Base-by-base conservation (phyloP, 1,140 invertebrate species). In the Brachionus calyciflorus region DNA sequence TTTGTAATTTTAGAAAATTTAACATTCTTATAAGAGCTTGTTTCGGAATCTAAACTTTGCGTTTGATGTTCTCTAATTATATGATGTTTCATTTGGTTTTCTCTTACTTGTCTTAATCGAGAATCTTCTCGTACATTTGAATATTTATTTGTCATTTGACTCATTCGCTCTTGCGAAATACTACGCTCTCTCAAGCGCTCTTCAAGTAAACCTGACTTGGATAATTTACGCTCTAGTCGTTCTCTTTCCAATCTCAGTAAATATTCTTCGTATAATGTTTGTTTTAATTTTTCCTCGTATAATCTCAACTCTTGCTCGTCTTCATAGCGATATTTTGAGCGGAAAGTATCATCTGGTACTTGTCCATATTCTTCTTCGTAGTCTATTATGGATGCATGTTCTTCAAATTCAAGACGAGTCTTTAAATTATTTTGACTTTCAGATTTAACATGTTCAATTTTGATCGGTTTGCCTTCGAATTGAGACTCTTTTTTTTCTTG, bases 231-330 rank as follows among this genome's bases (percentile, higher is more conserved):
- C n/a, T 73, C 69, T 0, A 73, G 26, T 19, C 69, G 4, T 24
- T 73, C 46, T 73, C 69, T 17, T 33, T 73, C 69, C 14, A 73
- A 33, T 51, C 69, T 49, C 4, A 73, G 28, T 49, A 73, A 41
- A 30, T 73, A 73, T 46, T 73, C 69, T 73, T 73, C 69, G 17
- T 73, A 73, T 2, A 73, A 41, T 33, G 69, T 73, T 51, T 73
- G 46, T 17, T 73, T 73, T 4, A 73, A 28, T 40, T 55, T 49
- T 55, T 73, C 69, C 28, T 73, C 69, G 19, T 73, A 49, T 19
- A 73, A 21, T 24, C 19, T 49, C 9, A 73, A 24, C 40, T 73
- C 44, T 51, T 73, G 1, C 12, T 73, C 33, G 19, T 73, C 69
- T 55, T 73, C 69, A 26, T 51, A 12, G 10, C 55, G n/a, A 41